Evolutionary conservation across 2,797 vertebrate genomes (phyloP).

Genomic region (Oreochromis grahami): DNA sequence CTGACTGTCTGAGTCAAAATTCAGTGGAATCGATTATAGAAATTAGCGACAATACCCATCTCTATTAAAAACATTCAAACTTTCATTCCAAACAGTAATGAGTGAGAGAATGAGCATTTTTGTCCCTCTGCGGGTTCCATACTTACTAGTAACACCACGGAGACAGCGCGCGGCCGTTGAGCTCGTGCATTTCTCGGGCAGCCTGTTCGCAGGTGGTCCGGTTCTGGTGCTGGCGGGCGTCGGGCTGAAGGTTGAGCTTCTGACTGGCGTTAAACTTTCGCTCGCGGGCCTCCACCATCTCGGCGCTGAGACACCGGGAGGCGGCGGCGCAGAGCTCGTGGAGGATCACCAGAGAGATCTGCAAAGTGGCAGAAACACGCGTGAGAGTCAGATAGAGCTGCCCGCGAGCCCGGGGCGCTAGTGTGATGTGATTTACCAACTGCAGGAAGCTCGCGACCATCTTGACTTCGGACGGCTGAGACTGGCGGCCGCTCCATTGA

Average conservation of each 20-base stretch:
- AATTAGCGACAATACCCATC: not conserved
- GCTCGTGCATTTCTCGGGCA: not conserved
- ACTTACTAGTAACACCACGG: too few species aligned
- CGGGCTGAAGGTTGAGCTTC: too few species aligned
- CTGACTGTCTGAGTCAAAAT: not conserved
- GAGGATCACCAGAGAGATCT: accelerated
- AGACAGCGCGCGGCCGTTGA: too few species aligned
- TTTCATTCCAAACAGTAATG: not conserved
- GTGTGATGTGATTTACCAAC: not conserved
- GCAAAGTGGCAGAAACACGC: not conserved
- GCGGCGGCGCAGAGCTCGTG: accelerated
- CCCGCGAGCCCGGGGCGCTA: not conserved
- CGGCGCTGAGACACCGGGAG: not conserved
- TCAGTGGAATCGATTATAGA: not conserved
- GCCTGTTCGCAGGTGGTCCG: not conserved
- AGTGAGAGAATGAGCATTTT: not conserved
- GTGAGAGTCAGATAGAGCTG: not conserved
- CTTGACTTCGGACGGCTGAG: not conserved
- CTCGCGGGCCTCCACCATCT: too few species aligned
- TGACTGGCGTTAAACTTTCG: not conserved
- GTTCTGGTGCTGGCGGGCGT: accelerated
- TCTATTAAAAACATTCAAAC: not conserved
- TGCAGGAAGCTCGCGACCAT: not conserved
- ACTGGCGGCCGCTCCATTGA: not conserved
- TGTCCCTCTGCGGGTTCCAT: too few species aligned